Base-by-base conservation (phyloP, 2,888 invertebrate species). In the Glaucopsyche alexis region DNA sequence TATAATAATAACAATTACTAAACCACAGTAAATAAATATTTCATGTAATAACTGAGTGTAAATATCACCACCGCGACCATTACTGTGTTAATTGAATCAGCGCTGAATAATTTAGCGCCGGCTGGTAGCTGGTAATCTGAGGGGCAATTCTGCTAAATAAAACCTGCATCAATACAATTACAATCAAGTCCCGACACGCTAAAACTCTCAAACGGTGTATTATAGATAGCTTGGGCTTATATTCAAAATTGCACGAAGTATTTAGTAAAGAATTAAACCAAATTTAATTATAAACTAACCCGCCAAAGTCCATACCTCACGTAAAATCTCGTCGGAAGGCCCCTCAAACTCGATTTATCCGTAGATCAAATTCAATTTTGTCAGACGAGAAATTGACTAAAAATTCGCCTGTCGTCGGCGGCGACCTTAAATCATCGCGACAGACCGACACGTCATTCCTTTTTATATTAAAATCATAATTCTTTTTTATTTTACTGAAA, bases 341-440 rank as follows among this genome's bases (percentile, higher is more conserved):
- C 85, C 79, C 85, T 83, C 89, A 87, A 90, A 90, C 85, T 83
- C 85, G 89, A 90, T 90, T 90, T 86, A 84, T 85, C 82, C 82
- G 83, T 81, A 84, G 88, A 87, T 87, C 87, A 89, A 90, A 91
- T 90, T 90, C 89, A 90, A 90, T 91, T 89, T 89, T 85, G 86
- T 84, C 88, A 84, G 86, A 85, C 83, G 87, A 85, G 87, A 87
- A 89, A 91, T 88, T 87, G 88, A 87, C 89, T 88, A 87, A 90
- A 90, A 91, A 90, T 88, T 90, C 87, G 80, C 82, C 81, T 79
- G 85, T 83, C 85, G 84, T 82, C 76, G 75, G 76, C 73, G 77
- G 76, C 80, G 77, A 80, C 81, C 82, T 82, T 80, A 78, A 80
- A 84, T 83, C 75, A 64, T 72, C 64, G 74, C 38, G 55, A 64